A percentile compares a stretch with the other conserved stretches of the same genome.
Evolutionary conservation across 2,113 vertebrate genomes (phyloP).

Genomic region (Anseranas semipalmata): DNA sequence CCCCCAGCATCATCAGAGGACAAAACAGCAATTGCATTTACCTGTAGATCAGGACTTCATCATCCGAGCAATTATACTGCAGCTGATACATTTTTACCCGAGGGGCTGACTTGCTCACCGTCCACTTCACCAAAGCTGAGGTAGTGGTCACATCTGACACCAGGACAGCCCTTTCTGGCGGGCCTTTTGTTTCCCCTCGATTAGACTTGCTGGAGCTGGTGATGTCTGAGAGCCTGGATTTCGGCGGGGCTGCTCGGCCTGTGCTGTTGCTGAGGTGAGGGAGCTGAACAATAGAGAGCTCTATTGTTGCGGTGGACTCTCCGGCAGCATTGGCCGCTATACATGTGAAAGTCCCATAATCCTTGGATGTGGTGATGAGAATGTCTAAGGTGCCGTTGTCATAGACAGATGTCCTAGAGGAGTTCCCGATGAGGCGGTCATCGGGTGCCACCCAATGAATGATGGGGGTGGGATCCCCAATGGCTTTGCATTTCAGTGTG

Average conservation of each 20-base stretch:
- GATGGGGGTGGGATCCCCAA: constrained; percentile 92
- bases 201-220: constrained; percentile 92
- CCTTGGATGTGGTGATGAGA: constrained; percentile 91
- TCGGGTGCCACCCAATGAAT: constrained; percentile 97
- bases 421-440: constrained; percentile 91
- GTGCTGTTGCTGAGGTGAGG: constrained; percentile 93
- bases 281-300: constrained; percentile 94
- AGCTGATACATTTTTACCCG: constrained; percentile 99
- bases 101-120: constrained; percentile 90
- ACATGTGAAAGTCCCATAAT: constrained; percentile 95
- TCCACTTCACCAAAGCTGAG: constrained; percentile 94
- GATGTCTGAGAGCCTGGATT: constrained; percentile 94
- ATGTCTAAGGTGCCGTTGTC: constrained; percentile 97
- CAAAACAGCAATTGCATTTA: constrained; percentile 62
- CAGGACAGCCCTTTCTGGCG: constrained; percentile 87
- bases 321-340: constrained; percentile 96
- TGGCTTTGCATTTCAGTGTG: constrained; percentile 93
- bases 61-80: constrained; percentile 96
- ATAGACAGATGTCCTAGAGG: constrained; percentile 87
- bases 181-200: constrained; percentile 85
- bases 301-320: constrained; percentile 91
- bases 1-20: background rate
- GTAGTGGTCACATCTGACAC: constrained; percentile 93
- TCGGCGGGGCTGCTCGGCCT: constrained; percentile 84
- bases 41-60: constrained; percentile 98